These are phyloP conservation scores for Tichodroma muraria DNA, from an alignment of 2,113 vertebrate genomes.

Conservation along the genomic window DNA sequence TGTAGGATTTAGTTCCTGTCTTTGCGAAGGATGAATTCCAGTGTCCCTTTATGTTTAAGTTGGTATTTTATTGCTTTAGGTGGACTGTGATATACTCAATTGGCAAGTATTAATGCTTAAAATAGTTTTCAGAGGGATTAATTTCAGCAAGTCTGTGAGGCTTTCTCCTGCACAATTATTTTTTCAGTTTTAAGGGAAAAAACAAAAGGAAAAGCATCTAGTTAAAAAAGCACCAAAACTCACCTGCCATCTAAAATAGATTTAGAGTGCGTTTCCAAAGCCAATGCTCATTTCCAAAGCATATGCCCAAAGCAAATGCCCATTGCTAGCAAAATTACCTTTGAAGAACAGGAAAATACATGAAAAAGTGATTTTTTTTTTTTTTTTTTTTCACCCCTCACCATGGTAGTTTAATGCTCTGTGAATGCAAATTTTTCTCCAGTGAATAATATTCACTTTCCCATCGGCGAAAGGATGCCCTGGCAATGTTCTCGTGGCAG, in stretches of 20 bases:
- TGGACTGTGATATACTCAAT: neutral
- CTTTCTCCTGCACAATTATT: neutral
- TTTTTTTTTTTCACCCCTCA: neutral
- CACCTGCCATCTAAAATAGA: neutral
- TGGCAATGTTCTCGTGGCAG: neutral
- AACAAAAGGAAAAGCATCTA: neutral
- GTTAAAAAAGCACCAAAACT: neutral
- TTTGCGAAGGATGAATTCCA: neutral
- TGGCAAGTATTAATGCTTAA: neutral
- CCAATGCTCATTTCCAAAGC: too few species aligned
- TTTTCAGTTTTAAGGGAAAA: neutral
- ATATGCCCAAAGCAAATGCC: neutral
- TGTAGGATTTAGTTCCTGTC: neutral
- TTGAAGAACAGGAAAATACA: neutral
- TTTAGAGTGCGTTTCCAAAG: neutral
- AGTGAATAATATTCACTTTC: neutral
- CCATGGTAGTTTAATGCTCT: neutral
- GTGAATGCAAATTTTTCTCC: neutral
- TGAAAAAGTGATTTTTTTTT: neutral
- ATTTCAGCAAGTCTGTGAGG: neutral
- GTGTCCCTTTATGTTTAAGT: neutral
- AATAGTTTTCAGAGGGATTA: conserved; percentile 19
- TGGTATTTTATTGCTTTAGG: conserved; percentile 8
- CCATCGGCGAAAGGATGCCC: neutral
- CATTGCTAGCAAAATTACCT: neutral